Evolutionary conservation across 1,140 invertebrate genomes (phyloP), one percentile per base, ranked within the genome.

Genomic region (Maconellicoccus hirsutus): DNA sequence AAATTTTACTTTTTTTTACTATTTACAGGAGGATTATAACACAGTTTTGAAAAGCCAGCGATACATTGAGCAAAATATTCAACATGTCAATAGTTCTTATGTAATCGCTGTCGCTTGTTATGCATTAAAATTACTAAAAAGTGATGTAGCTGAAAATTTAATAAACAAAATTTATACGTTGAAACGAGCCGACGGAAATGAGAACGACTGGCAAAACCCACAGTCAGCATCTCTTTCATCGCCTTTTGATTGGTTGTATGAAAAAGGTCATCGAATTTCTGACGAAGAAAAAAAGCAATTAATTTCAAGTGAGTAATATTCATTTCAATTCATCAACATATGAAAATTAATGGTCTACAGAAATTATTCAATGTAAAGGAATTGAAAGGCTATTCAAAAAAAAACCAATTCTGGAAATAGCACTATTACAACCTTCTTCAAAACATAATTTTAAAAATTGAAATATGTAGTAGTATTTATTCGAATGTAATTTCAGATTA

Each of bases 401-500:
- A n/a, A n/a, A n/a, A n/a, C n/a, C n/a, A n/a, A n/a, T n/a, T n/a
- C n/a, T n/a, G n/a, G n/a, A n/a, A n/a, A n/a, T n/a, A n/a, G n/a
- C n/a, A n/a, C n/a, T n/a, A n/a, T n/a, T n/a, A n/a, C n/a, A n/a
- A n/a, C n/a, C n/a, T n/a, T n/a, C n/a, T n/a, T n/a, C n/a, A n/a
- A n/a, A n/a, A n/a, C n/a, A n/a, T n/a, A n/a, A n/a, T n/a, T n/a
- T n/a, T n/a, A n/a, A n/a, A n/a, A n/a, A n/a, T n/a, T n/a, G n/a
- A 42, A 42, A 42, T 42, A 42, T 42, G 39, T 8, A 42, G 39
- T n/a, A n/a, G n/a, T 66, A 66, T 16, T 66, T 66, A 10, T 66
- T 19, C 2, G 22, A 4, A 4, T 66, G 3, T 8, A 52, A 52
- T 52, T 72, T 71, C 73, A 81, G 81, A 78, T 42, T 81, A 78